phyloP scores from a whole-genome alignment of 92 coral and sea anemone genomes.

The Metridium senile region DNA sequence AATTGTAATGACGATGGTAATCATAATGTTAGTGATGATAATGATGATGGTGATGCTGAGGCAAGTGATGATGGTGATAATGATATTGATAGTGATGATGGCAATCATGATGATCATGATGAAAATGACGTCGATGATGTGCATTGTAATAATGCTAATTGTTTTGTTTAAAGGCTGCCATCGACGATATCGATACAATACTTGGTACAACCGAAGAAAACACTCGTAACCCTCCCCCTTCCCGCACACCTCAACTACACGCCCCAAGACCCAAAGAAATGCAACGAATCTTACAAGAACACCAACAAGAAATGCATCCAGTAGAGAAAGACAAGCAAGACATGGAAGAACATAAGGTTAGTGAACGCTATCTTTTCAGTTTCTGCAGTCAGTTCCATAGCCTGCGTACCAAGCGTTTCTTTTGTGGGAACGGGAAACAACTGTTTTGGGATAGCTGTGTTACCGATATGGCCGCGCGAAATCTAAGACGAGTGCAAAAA shows the following conservation, averaged over 20 bases:
- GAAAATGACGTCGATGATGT: too few species aligned
- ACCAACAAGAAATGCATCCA: constrained; percentile 81
- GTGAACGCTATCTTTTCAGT: background rate
- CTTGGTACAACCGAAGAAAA: constrained; percentile 95
- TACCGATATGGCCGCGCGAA: too few species aligned
- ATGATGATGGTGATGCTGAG: too few species aligned
- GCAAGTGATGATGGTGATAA: too few species aligned
- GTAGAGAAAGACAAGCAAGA: constrained; percentile 81
- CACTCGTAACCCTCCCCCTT: constrained; percentile 62
- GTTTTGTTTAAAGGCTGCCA: constrained; percentile 88
- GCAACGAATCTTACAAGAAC: constrained; percentile 91
- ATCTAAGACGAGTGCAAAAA: too few species aligned
- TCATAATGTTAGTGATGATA: too few species aligned
- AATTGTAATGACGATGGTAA: too few species aligned
- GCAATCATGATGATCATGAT: too few species aligned
- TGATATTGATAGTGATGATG: too few species aligned
- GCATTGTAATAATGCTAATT: too few species aligned
- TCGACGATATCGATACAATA: constrained; percentile 89
- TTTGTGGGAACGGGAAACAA: too few species aligned
- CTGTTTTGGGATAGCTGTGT: too few species aligned
- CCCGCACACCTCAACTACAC: constrained; percentile 88
- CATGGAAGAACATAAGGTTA: constrained; percentile 63
- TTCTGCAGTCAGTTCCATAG: background rate
- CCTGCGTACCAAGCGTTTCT: background rate
- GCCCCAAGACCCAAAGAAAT: constrained; percentile 98